A percentile compares a stretch with the other conserved stretches of the same genome.
Conservation (phyloP, 2,113 vertebrate species). For the Jaculus jaculus region DNA sequence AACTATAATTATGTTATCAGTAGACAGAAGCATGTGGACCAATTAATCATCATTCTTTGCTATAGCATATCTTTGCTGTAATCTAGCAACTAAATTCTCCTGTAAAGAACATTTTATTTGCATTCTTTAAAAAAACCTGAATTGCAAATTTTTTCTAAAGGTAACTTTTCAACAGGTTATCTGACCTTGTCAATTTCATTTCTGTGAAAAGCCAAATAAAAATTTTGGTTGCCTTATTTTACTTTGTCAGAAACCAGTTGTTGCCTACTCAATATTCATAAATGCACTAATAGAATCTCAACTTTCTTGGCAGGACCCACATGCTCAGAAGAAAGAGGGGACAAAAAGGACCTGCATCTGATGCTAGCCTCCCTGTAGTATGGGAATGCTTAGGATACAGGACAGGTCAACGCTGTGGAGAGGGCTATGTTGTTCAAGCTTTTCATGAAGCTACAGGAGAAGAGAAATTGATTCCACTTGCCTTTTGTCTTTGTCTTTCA, state of each 20-base stretch:
- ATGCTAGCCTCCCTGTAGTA: not conserved
- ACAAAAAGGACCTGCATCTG: not conserved
- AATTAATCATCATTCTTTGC: not conserved
- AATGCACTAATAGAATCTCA: not conserved
- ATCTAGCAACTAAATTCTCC: not conserved
- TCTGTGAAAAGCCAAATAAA: slow-evolving; percentile 18
- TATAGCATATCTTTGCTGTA: not conserved
- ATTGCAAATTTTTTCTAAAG: not conserved
- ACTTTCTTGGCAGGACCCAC: not conserved
- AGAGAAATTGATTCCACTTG: not conserved
- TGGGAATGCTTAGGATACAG: not conserved
- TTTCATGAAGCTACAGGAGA: not conserved
- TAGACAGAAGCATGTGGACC: not conserved
- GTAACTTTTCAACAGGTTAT: slow-evolving; percentile 3
- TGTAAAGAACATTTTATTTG: not conserved
- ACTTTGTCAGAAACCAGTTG: slow-evolving; percentile 22
- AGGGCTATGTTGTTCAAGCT: not conserved
- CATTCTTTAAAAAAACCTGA: slow-evolving; percentile 12
- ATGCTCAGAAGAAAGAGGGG: not conserved
- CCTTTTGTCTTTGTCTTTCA: not conserved
- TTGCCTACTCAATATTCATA: not conserved
- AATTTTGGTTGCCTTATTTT: not conserved
- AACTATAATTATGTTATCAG: slow-evolving; percentile 23
- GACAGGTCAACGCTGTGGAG: not conserved
- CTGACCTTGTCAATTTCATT: not conserved